Percentiles rank a stretch among this genome's conserved stretches.
Conservation (phyloP, 2,888 invertebrate genomes). For the Sinhomidia bicolor region DNA sequence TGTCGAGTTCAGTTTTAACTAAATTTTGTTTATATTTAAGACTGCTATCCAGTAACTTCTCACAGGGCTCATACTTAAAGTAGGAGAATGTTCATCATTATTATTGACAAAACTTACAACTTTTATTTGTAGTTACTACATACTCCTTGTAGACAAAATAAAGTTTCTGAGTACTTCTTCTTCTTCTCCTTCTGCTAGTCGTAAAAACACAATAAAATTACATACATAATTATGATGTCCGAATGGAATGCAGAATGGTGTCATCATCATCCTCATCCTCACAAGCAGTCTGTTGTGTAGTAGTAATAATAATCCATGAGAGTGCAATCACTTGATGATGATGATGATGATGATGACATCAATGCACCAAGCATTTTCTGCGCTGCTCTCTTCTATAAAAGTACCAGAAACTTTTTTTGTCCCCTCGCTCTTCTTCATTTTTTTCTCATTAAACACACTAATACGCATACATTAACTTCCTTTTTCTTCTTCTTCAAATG, state of each 20-base stretch:
- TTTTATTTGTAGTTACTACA: too few relatives aligned
- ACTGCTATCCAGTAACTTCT: too few relatives aligned
- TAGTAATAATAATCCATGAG: not conserved
- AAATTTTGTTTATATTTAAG: too few relatives aligned
- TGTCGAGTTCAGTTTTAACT: too few relatives aligned
- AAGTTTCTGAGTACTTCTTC: too few relatives aligned
- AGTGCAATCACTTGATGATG: not conserved
- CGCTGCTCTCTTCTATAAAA: not conserved
- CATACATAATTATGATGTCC: not conserved
- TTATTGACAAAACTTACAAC: too few relatives aligned
- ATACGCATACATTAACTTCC: not conserved
- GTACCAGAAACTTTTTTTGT: not conserved
- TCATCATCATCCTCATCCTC: slow-evolving; percentile 4
- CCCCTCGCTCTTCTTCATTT: not conserved
- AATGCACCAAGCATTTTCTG: not conserved
- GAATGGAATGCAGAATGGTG: slow-evolving; percentile 20
- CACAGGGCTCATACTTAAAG: too few relatives aligned
- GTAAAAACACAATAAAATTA: too few relatives aligned
- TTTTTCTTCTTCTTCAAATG: not conserved
- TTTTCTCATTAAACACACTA: not conserved
- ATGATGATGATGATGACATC: not conserved
- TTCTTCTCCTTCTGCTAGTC: too few relatives aligned
- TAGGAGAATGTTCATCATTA: too few relatives aligned
- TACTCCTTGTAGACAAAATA: too few relatives aligned
- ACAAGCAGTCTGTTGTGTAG: not conserved